phyloP scores from a whole-genome alignment of 2,113 vertebrate species.

The Rhinoptilus africanus region DNA sequence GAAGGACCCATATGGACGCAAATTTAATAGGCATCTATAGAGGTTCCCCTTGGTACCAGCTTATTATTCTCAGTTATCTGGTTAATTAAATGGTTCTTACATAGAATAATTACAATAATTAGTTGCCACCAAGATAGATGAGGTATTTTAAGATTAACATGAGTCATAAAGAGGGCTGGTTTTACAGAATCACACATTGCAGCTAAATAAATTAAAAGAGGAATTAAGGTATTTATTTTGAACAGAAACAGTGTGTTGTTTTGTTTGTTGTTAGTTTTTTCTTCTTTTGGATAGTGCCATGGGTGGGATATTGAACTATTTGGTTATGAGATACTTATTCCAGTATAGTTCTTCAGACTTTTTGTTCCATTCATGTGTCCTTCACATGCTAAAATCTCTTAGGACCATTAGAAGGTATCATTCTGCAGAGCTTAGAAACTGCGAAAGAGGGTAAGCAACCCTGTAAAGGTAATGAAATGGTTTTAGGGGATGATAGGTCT shows the following conservation, averaged over 20 bases:
- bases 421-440: background rate
- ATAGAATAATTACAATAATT: slow-evolving; percentile 54
- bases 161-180: background rate
- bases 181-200: background rate
- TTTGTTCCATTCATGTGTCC: background rate
- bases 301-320: background rate
- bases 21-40: slow-evolving; percentile 34
- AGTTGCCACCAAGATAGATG: slow-evolving; percentile 8
- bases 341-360: background rate
- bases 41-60: background rate
- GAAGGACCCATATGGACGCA: slow-evolving; percentile 17
- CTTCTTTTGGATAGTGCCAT: background rate
- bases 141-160: slow-evolving; percentile 37
- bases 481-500: background rate
- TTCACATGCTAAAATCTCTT: background rate
- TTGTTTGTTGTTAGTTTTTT: background rate
- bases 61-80: slow-evolving; percentile 45
- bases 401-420: background rate
- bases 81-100: slow-evolving; percentile 62
- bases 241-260: background rate
- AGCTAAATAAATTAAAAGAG: background rate
- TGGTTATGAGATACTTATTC: background rate
- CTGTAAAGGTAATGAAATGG: background rate
- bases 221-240: background rate
- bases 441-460: background rate